phyloP scores from a whole-genome alignment of 1,140 invertebrate species.

The Scaptomyza graminum region DNA sequence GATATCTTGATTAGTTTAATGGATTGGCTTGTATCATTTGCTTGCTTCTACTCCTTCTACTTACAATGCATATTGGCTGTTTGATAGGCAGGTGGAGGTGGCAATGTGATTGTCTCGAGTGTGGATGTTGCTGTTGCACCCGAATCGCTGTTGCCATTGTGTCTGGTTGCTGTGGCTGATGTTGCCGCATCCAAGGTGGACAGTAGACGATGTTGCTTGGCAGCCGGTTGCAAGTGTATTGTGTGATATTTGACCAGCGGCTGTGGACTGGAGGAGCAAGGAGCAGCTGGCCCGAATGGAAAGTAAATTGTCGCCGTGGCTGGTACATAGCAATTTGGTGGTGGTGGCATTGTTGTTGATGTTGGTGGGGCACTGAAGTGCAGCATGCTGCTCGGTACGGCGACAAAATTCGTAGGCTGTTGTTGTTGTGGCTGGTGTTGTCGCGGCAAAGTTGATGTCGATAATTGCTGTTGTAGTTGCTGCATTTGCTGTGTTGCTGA shows the following conservation, averaged over 20 bases:
- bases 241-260: conserved; percentile 81
- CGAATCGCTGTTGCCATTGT: conserved; percentile 12
- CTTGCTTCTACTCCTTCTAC: conserved; percentile 34
- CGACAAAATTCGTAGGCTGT: conserved; percentile 66
- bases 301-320: conserved; percentile 80
- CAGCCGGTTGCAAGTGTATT: conserved; percentile 77
- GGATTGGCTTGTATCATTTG: too few relatives aligned
- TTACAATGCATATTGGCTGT: conserved; percentile 80
- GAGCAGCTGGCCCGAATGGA: conserved; percentile 67
- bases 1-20: too few relatives aligned
- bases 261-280: conserved; percentile 48
- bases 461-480: conserved; percentile 59
- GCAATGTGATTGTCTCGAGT: conserved; percentile 63
- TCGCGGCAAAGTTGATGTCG: conserved; percentile 69
- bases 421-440: conserved; percentile 52
- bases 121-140: conserved; percentile 62
- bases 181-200: conserved; percentile 29
- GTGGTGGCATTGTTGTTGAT: conserved; percentile 41
- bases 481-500: conserved; percentile 31
- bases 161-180: conserved; percentile 1
- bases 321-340: conserved; percentile 70
- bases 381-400: conserved; percentile 76
- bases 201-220: conserved; percentile 62
- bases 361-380: conserved; percentile 54
- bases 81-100: conserved; percentile 80